Conservation (phyloP, 2,797 vertebrate genomes). For the Artibeus jamaicensis region DNA sequence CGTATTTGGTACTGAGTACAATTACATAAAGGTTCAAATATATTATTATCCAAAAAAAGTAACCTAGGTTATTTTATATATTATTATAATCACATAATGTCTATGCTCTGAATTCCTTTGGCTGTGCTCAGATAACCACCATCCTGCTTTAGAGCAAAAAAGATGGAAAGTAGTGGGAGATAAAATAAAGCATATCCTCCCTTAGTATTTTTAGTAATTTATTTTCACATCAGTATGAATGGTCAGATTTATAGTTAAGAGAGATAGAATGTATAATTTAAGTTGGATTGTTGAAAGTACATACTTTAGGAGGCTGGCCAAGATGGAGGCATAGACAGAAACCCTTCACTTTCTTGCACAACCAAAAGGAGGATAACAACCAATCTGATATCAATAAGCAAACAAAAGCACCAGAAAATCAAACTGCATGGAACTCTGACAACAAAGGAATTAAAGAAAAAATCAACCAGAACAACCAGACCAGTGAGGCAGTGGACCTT, state of each 20-base stretch:
- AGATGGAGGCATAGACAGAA: no score
- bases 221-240: not conserved
- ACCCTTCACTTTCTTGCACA: no score
- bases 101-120: not conserved
- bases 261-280: not conserved
- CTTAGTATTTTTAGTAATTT: not conserved
- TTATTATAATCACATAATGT: not conserved
- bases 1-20: not conserved
- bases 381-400: no score
- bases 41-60: not conserved
- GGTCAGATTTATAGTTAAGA: not conserved
- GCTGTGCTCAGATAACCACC: not conserved
- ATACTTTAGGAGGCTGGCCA: not conserved
- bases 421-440: no score
- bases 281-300: not conserved
- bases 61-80: not conserved
- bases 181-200: not conserved
- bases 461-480: no score
- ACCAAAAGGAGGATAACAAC: no score
- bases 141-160: not conserved
- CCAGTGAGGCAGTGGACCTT: no score
- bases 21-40: not conserved
- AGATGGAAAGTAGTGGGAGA: not conserved
- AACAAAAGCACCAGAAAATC: no score
- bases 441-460: no score